Conservation (phyloP, 1,140 invertebrate genomes). For the Leptopilina clavipes region DNA sequence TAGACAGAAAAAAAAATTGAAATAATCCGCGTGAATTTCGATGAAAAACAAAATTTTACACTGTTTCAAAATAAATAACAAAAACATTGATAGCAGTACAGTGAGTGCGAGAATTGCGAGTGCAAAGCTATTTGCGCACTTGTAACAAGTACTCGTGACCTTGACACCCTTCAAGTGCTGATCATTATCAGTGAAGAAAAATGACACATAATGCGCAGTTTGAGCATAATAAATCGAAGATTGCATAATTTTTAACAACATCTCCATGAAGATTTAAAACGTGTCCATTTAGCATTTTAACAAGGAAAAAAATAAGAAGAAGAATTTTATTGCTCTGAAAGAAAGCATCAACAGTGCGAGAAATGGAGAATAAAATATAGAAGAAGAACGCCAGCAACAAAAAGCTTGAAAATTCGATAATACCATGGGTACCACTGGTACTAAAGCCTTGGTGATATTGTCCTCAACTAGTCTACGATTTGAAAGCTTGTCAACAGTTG, state of each 20-base stretch:
- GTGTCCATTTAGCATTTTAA: neutral
- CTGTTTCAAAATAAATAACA: neutral
- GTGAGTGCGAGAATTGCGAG: constrained; percentile 3
- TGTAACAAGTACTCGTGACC: neutral
- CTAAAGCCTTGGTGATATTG: neutral
- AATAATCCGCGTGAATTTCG: too few species aligned
- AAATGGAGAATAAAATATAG: neutral
- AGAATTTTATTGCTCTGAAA: neutral
- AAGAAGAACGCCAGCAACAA: neutral
- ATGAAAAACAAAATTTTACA: neutral
- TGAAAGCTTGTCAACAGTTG: neutral
- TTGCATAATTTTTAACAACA: neutral
- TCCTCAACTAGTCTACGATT: neutral
- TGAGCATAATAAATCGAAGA: neutral
- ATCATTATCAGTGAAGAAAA: constrained; percentile 16
- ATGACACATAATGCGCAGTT: constrained; percentile 11
- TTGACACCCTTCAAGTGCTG: neutral
- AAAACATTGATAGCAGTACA: neutral
- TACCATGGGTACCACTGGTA: constrained; percentile 1
- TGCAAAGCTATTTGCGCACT: constrained; percentile 14
- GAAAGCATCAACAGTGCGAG: neutral
- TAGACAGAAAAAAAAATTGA: too few species aligned
- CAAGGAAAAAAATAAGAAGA: neutral
- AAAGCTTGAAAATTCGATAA: neutral
- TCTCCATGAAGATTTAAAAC: neutral